Percentiles rank a stretch among this genome's conserved stretches.
These are phyloP conservation scores for Chouioia cunea DNA, from an alignment of 2,888 invertebrate species.

Conservation along the genomic window DNA sequence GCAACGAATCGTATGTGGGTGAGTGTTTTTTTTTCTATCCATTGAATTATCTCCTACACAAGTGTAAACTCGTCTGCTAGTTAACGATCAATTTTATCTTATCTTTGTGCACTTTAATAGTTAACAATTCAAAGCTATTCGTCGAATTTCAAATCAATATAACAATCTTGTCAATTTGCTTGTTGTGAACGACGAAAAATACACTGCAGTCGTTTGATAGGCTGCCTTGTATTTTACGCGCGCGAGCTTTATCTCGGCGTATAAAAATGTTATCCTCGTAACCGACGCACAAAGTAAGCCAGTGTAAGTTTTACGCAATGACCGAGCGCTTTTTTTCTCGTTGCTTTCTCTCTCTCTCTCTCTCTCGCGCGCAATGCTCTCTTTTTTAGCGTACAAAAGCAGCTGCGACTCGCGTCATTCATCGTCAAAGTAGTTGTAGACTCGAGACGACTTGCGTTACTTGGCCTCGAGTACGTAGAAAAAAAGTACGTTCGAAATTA, in stretches of 20 bases:
- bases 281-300: too few species aligned
- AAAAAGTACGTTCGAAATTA: too few species aligned
- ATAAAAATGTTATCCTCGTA: too few species aligned
- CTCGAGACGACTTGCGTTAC: too few species aligned
- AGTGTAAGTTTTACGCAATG: conserved; percentile 21
- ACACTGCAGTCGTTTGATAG: conserved; percentile 29
- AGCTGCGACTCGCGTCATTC: too few species aligned
- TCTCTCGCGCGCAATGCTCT: background rate
- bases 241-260: too few species aligned
- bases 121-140: background rate
- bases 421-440: too few species aligned
- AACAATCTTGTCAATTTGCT: background rate
- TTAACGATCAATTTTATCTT: background rate
- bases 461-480: too few species aligned
- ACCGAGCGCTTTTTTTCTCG: conserved; percentile 29
- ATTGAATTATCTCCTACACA: background rate
- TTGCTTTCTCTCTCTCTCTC: background rate
- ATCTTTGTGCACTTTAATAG: background rate
- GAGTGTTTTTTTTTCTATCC: conserved; percentile 54
- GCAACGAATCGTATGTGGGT: conserved; percentile 65
- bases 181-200: background rate
- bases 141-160: background rate
- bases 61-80: too few species aligned
- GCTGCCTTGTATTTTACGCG: conserved; percentile 3
- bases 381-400: too few species aligned